Evolutionary conservation across 2,113 vertebrate species (phyloP), one percentile per base, ranked within the genome.

Genomic region (Oreotrochilus melanogaster): DNA sequence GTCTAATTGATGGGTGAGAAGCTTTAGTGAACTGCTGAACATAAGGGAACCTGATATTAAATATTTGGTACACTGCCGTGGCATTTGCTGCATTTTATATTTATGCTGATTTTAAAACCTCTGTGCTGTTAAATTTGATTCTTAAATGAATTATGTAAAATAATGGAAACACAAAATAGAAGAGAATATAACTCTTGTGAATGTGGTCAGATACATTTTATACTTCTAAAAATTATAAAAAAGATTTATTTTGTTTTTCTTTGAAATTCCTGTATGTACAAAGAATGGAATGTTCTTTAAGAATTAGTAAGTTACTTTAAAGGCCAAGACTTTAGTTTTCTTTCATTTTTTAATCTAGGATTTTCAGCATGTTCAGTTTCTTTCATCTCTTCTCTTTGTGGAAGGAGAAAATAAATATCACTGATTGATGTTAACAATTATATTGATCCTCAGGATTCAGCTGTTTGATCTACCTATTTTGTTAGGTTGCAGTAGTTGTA

Each of bases 31-130:
- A 76, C 66, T 71, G 72, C 57, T 92, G 97, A 98, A 95, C 97
- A 95, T 97, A 97, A 97, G 97, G 95, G 75, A 97, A 98, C 35
- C 78, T 98, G 97, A 97, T 96, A 98, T 97, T 97, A 96, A 97
- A 96, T 97, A 80, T 91, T 95, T 98, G 96, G 95, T 95, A 93
- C 1, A 33, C 88, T 98, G 97, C 97, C 89, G 96, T 97, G 93
- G 95, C 95, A 97, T 97, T 98, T 98, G 90, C 92, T 94, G 81
- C 91, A 92, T 97, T 97, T 97, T 97, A 96, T 95, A 97, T 97
- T 97, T 95, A 85, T 93, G 70, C 87, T 94, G 92, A 94, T 92
- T 96, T 96, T 96, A 96, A 96, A 90, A 87, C 91, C 95, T 86
- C 79, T 86, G 86, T 78, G 82, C 72, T 81, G 58, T 92, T 96